Percentiles rank a stretch among this genome's conserved stretches.
Conservation (phyloP, 1,140 invertebrate species). For the Tetragonula clypearis region DNA sequence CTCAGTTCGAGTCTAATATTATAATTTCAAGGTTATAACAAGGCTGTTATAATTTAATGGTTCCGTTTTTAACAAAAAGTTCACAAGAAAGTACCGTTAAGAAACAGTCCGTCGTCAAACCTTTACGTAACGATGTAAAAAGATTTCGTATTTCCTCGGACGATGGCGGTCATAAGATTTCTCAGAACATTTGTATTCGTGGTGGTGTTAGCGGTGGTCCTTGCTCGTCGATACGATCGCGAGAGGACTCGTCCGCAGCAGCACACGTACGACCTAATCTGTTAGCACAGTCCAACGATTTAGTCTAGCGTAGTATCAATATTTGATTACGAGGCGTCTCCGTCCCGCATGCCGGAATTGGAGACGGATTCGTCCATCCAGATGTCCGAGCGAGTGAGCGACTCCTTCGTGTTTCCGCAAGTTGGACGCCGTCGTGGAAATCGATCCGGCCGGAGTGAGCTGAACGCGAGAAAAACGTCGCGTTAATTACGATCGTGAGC, state of each 20-base stretch:
- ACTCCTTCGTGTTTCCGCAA: constrained; percentile 49
- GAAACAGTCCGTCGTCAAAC: not conserved
- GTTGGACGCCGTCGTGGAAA: constrained; percentile 40
- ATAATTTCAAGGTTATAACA: too few species aligned
- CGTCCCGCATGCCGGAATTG: constrained; percentile 52
- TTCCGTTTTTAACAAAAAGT: too few species aligned
- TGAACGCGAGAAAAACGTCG: constrained; percentile 25
- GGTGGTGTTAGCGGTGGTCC: not conserved
- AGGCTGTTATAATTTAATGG: too few species aligned
- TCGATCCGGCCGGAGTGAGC: constrained; percentile 23
- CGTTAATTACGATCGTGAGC: constrained; percentile 33
- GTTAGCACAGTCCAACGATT: constrained; percentile 71
- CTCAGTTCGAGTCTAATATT: too few species aligned
- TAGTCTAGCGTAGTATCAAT: constrained; percentile 73
- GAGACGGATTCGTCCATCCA: constrained; percentile 45
- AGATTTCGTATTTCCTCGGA: not conserved
- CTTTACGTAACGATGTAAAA: not conserved
- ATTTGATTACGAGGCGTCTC: constrained; percentile 70
- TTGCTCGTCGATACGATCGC: constrained; percentile 45
- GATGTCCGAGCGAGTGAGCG: constrained; percentile 34
- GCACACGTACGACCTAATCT: constrained; percentile 70
- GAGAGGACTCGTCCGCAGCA: constrained; percentile 40
- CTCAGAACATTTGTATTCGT: constrained; percentile 35
- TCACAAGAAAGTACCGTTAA: not conserved
- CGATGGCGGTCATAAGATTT: constrained; percentile 28